phyloP scores from a whole-genome alignment of 2,888 invertebrate genomes.

The Athalia rosae region DNA sequence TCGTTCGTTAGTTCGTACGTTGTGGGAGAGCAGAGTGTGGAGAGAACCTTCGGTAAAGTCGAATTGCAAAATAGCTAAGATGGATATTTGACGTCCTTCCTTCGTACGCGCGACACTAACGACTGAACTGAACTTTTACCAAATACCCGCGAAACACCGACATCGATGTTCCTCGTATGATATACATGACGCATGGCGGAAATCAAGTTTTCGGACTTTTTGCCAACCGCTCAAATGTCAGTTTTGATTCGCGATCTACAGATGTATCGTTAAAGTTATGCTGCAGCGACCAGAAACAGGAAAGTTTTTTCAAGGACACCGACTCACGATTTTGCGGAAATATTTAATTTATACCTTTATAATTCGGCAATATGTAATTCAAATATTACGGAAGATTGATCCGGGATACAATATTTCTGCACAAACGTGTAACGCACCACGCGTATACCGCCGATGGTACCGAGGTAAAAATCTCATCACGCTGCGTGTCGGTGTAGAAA shows the following conservation, averaged over 20 bases:
- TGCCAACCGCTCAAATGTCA: not conserved
- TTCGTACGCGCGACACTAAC: conserved; percentile 1
- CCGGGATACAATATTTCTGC: too few relatives aligned
- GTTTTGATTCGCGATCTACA: not conserved
- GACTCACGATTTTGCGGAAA: conserved; percentile 7
- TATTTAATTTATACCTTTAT: not conserved
- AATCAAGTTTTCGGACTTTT: conserved; percentile 11
- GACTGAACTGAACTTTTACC: conserved; percentile 19
- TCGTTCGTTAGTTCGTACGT: not conserved
- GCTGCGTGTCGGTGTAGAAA: too few relatives aligned
- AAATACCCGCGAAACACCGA: not conserved
- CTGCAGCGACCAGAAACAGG: too few relatives aligned
- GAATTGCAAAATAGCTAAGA: conserved; percentile 31
- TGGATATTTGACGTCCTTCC: conserved; percentile 28
- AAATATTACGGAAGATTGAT: too few relatives aligned
- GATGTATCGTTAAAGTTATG: too few relatives aligned
- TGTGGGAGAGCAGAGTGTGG: not conserved
- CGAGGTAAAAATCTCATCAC: too few relatives aligned
- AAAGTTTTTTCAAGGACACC: conserved; percentile 19
- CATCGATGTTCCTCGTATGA: not conserved
- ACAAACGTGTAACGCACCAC: too few relatives aligned
- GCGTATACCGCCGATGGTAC: too few relatives aligned
- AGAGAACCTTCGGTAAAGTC: conserved; percentile 24
- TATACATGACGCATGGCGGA: not conserved
- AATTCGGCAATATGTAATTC: too few relatives aligned